Evolutionary conservation across 2,113 vertebrate genomes (phyloP).

Genomic region (Charadrius vociferus): DNA sequence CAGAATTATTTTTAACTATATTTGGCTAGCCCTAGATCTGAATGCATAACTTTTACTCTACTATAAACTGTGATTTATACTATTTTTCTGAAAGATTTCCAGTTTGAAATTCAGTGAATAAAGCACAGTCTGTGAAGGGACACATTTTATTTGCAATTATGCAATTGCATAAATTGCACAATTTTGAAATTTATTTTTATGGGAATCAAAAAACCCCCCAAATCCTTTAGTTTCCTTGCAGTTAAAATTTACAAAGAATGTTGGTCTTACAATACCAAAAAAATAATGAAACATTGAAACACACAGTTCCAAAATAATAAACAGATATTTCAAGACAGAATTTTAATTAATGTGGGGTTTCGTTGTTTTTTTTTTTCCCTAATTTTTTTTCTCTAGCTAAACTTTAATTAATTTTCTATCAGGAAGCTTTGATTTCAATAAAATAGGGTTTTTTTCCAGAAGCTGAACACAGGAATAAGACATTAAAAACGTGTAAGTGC

Average conservation of each 20-base stretch:
- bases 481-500: neutral
- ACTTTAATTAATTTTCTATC: neutral
- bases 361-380: neutral
- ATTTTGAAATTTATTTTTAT: neutral
- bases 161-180: neutral
- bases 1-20: conserved; percentile 11
- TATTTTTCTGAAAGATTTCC: conserved; percentile 12
- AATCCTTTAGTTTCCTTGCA: neutral
- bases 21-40: neutral
- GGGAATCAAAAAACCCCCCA: neutral
- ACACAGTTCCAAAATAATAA: neutral
- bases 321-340: neutral
- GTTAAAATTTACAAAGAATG: neutral
- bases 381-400: neutral
- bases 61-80: neutral
- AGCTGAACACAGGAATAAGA: neutral
- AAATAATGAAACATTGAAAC: neutral
- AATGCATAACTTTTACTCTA: neutral
- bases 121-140: neutral
- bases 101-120: neutral
- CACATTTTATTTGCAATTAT: neutral
- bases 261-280: neutral
- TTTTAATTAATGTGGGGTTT: neutral
- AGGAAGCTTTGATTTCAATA: neutral
- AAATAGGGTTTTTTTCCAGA: neutral